These are phyloP conservation scores for Chlamydotis undulata DNA, from an alignment of 2,113 vertebrate genomes.

Conservation along the genomic window DNA sequence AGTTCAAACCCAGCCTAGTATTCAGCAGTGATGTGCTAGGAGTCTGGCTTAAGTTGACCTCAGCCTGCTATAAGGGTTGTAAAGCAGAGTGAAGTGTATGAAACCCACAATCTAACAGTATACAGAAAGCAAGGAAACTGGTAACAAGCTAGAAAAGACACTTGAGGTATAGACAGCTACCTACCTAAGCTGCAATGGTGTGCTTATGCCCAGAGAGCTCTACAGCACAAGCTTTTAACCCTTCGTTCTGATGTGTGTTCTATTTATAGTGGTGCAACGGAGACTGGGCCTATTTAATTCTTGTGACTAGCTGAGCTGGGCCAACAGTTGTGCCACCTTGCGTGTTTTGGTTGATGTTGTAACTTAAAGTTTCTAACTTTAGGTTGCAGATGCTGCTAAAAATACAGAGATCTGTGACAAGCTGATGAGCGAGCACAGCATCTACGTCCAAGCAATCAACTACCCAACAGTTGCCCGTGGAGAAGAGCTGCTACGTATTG, in stretches of 20 bases:
- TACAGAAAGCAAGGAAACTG: not conserved
- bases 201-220: not conserved
- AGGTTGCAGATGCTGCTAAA: constrained; percentile 94
- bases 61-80: not conserved
- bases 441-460: constrained; percentile 98
- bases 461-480: constrained; percentile 93
- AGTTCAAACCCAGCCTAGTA: not conserved
- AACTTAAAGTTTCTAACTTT: not conserved
- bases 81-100: not conserved
- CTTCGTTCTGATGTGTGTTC: not conserved
- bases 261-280: not conserved
- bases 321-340: not conserved
- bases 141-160: not conserved
- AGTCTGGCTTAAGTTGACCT: not conserved
- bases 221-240: not conserved
- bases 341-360: not conserved
- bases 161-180: not conserved
- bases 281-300: not conserved
- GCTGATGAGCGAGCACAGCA: constrained; percentile 91
- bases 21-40: not conserved
- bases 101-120: not conserved
- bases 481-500: constrained; percentile 93
- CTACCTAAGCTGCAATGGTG: not conserved
- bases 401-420: constrained; percentile 92
- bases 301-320: not conserved